Evolutionary conservation across 2,888 invertebrate species (phyloP), one percentile per base, ranked within the genome.

Genomic region (Nebria brevicollis): DNA sequence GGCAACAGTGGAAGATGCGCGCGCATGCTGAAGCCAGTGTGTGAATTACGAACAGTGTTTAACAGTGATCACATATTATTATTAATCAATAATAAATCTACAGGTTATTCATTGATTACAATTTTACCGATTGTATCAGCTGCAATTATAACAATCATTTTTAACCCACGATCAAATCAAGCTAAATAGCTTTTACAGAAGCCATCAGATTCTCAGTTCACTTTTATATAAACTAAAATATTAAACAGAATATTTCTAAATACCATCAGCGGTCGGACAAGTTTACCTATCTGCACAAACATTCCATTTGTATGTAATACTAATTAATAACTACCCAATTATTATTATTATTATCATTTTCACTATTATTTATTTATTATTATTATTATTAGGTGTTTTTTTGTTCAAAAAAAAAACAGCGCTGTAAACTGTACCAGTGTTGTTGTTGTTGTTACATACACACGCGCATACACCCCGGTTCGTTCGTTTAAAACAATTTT

Each of bases 341-440:
- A 54, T 54, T 54, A 54, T 1, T 54, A 54, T 54, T 6, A 54
- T 6, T 54, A 54, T 54, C 2, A 54, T 54, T 54, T 11, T 2
- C 13, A 54, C 54, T 54, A 54, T 54, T 8, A 54, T 54, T 54
- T 54, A 5, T 8, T 43, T 43, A 8, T 8, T 10, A 43, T 43
- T 43, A 43, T 43, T 43, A 43, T 43, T 10, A 43, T 54, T 54
- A 68, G 4, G 15, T 68, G 25, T 68, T 41, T 86, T 87, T 86
- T 86, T 85, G 84, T 85, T 86, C 20, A 20, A 20, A 20, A 20
- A 20, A 84, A 86, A 86, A 65, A 82, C 84, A 87, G 87, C 88
- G 86, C 87, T 89, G 89, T 89, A 89, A 88, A 89, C 89, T 89
- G 89, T 87, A 86, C 86, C 84, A 83, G 84, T 83, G 84, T 82